These are phyloP conservation scores for Campylomormyrus numenius DNA, from an alignment of 2,113 vertebrate species.

Conservation along the genomic window DNA sequence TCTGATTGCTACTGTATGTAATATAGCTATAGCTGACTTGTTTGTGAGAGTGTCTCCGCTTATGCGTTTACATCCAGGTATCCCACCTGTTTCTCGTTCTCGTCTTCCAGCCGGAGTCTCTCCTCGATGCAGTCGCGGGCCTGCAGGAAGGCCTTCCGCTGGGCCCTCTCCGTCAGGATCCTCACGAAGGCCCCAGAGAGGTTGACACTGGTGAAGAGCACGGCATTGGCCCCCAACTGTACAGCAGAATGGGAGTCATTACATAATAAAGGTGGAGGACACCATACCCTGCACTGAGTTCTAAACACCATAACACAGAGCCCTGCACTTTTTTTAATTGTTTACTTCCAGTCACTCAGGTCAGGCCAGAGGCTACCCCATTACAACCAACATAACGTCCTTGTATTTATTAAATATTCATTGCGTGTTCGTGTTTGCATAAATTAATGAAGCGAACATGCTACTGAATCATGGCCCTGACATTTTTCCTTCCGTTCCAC, in stretches of 20 bases:
- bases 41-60: not conserved
- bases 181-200: conserved; percentile 89
- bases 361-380: not conserved
- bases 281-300: not conserved
- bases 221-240: conserved; percentile 87
- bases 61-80: not conserved
- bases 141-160: conserved; percentile 91
- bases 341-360: not conserved
- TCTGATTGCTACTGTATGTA: not conserved
- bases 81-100: conserved; percentile 98
- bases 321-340: not conserved
- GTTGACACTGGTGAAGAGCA: conserved; percentile 92
- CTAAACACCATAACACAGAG: not conserved
- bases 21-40: not conserved
- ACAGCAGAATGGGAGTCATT: conserved; percentile 36
- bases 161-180: conserved; percentile 85
- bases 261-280: not conserved
- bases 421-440: not conserved
- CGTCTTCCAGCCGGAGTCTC: conserved; percentile 86
- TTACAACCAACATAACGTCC: not conserved
- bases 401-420: not conserved
- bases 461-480: not conserved
- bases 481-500: not conserved
- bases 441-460: not conserved
- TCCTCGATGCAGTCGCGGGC: conserved; percentile 93